Conservation (phyloP, 2,888 invertebrate species). For the Eucera pruinosa region DNA sequence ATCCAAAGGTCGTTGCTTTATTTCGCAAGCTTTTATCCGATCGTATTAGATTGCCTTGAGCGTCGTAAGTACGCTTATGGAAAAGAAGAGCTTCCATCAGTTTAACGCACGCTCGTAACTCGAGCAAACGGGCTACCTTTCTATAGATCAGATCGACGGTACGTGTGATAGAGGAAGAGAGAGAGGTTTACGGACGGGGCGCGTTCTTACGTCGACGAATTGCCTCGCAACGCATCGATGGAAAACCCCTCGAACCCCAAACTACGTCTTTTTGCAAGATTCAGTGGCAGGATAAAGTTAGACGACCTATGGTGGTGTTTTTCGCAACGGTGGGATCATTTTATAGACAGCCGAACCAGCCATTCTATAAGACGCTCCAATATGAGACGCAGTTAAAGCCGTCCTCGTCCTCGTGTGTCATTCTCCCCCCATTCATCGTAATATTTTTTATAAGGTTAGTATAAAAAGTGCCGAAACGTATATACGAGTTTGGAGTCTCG, state of each 20-base stretch:
- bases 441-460: constrained; percentile 62
- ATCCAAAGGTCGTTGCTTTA: constrained; percentile 37
- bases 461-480: constrained; percentile 66
- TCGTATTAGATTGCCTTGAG: constrained; percentile 24
- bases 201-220: constrained; percentile 43
- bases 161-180: neutral
- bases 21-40: constrained; percentile 48
- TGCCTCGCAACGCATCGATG: constrained; percentile 32
- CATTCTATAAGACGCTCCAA: constrained; percentile 21
- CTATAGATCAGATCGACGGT: constrained; percentile 43
- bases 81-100: constrained; percentile 26
- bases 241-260: constrained; percentile 28
- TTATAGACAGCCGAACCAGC: constrained; percentile 56
- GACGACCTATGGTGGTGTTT: constrained; percentile 41
- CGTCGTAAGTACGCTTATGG: constrained; percentile 44
- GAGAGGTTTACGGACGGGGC: constrained; percentile 36
- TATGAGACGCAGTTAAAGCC: constrained; percentile 25
- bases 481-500: constrained; percentile 65
- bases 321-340: constrained; percentile 43
- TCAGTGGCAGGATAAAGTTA: constrained; percentile 59
- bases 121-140: constrained; percentile 43
- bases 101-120: constrained; percentile 62
- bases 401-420: neutral
- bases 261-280: constrained; percentile 44
- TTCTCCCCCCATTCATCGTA: constrained; percentile 20